Evolutionary conservation across 1,140 invertebrate species (phyloP), one percentile per base, ranked within the genome.

Genomic region (Steinernema feltiae): DNA sequence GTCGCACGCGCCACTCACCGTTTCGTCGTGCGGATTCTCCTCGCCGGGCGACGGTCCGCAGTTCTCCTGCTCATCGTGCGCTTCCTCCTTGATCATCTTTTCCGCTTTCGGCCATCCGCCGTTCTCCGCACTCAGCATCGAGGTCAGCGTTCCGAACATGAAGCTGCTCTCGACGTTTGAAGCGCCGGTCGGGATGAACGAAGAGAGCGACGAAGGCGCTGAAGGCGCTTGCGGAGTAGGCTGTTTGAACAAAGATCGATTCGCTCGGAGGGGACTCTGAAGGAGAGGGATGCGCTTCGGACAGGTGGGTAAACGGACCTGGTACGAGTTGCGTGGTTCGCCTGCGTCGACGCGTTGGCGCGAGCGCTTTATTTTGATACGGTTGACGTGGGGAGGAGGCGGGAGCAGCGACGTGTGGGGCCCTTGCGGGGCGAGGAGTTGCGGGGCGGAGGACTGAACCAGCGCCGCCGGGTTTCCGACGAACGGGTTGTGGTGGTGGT

Each of bases 321-420:
- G 80, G 90, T 94, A 94, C 87, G 91, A 92, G 90, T 94, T 94
- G 88, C 93, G 91, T 88, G 93, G 93, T 90, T 94, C 92, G 86
- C 92, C 92, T 90, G 92, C 92, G 91, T 94, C 93, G 89, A 94
- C 92, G 90, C 93, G 91, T 90, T 94, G 92, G 91, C 93, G 91
- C 89, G 69, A 46, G 1, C 80, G 48, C 41, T 79, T 82, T 29
- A 76, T 72, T 63, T 81, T 79, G 73, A 74, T 78, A 63, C 53
- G 53, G 24, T 27, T 63, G 7, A 3, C 53, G 15, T 63, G 53
- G 24, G 35, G 35, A 41, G 35, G 35, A 41, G 35, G 7, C 35
- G 7, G 35, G 35, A 41, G 18, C 35, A 63, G 53, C 53, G 53
- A 3, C 53, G 53, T 63, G 53, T 63, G 53, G 15, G 53, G 74